Base-by-base conservation (phyloP, 1,140 invertebrate genomes). In the Drosophila leontia region DNA sequence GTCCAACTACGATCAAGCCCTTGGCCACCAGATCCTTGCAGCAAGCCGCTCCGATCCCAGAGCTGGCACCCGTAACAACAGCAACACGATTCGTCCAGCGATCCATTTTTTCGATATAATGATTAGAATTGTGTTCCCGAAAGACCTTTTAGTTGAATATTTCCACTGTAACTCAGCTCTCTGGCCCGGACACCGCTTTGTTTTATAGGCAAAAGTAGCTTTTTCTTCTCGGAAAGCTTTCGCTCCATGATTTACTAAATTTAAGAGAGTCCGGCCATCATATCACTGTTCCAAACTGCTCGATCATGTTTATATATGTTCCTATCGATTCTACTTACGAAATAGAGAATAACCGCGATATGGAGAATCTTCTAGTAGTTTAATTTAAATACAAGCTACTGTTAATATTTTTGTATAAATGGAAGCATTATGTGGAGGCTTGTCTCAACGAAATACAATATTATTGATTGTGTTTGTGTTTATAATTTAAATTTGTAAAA, bases 1-100 rank as follows among this genome's bases (percentile, higher is more conserved):
- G 93, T 3, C 95, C 96, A 0, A 96, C 94, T 15, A 97, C 96
- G 64, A 93, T 93, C 85, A 95, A 81, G 15, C 94, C 94, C 70
- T 93, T 77, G 34, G 93, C 78, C 5, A 94, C 93, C 34, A 95
- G 80, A 41, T 79, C 79, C 76, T 88, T 90, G 47, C 92, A 91
- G 39, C 92, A 88, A 17, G 81, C 92, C 7, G 92, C 84, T 11
- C 95, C 95, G 48, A 95, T 95, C 4, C 95, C 95, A 15, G 92
- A 91, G 51, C 94, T 95, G 3, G 94, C 78, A 9, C 82, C 82
- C 56, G 80, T 86, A 11, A 86, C 82, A 26, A 85, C 83, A 19
- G 83, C 83, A 26, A 95, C 94, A 32, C 75, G 62, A 68, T 77
- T 77, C 13, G 37, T n/a, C 75, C 75, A 77, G 19, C 75, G 75